These are phyloP conservation scores for Brachyalestes nurse DNA, from an alignment of 2,797 vertebrate genomes.

Conservation along the genomic window DNA sequence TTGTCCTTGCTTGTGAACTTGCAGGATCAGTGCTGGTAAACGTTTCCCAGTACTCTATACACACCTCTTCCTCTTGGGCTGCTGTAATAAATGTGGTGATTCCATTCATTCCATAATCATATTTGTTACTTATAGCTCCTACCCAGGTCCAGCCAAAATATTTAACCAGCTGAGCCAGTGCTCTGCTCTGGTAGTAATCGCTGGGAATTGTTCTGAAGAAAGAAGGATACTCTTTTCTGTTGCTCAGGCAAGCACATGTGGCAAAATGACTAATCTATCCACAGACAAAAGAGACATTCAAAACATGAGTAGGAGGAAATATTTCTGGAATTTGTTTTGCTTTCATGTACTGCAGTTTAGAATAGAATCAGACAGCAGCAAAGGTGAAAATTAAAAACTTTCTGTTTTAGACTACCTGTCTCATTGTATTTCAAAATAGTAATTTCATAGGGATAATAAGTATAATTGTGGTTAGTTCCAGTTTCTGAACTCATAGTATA, in stretches of 20 bases:
- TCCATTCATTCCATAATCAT: slow-evolving; percentile 69
- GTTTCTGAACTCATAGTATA: too few species aligned
- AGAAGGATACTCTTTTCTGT: slow-evolving; percentile 64
- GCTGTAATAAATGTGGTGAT: slow-evolving; percentile 65
- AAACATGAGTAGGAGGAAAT: background rate
- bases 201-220: slow-evolving; percentile 71
- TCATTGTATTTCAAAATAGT: too few species aligned
- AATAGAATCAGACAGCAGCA: too few species aligned
- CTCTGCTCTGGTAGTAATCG: slow-evolving; percentile 69
- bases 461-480: too few species aligned
- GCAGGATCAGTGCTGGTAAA: slow-evolving; percentile 72
- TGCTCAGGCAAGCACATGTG: slow-evolving; percentile 68
- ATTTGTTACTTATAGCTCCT: slow-evolving; percentile 66
- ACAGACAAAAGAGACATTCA: background rate
- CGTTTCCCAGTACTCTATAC: slow-evolving; percentile 69
- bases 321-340: background rate
- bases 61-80: slow-evolving; percentile 62
- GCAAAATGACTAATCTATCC: slow-evolving; percentile 69
- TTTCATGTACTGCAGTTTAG: slow-evolving; percentile 42
- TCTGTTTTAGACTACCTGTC: too few species aligned
- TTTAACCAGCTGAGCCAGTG: slow-evolving; percentile 66
- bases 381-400: too few species aligned
- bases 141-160: slow-evolving; percentile 71
- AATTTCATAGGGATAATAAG: too few species aligned
- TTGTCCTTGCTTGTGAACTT: slow-evolving; percentile 60